Percentiles rank a stretch among this genome's conserved stretches.
phyloP scores from a whole-genome alignment of 2,113 vertebrate species.

The Pseudonaja textilis region DNA sequence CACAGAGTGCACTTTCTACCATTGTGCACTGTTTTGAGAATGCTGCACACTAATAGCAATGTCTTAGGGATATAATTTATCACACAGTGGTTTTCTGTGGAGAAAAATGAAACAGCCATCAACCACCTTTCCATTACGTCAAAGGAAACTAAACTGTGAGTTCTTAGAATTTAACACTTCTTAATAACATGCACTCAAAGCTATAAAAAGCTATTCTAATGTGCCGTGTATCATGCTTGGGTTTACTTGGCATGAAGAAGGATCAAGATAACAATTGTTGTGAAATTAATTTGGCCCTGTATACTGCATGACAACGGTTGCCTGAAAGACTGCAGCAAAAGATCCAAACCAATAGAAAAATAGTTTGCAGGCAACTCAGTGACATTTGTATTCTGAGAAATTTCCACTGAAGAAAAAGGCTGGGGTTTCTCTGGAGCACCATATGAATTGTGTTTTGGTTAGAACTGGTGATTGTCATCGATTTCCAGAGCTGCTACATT shows the following conservation, averaged over 20 bases:
- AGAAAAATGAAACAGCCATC: background rate
- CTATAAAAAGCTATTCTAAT: background rate
- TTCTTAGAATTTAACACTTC: background rate
- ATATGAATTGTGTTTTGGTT: background rate
- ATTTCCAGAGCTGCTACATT: background rate
- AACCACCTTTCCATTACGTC: conserved; percentile 18
- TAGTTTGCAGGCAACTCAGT: background rate
- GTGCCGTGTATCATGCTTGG: background rate
- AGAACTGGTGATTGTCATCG: background rate
- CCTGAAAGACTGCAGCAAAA: background rate
- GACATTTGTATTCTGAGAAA: background rate
- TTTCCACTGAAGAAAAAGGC: background rate
- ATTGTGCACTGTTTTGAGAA: background rate
- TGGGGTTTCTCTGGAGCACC: background rate
- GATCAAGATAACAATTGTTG: background rate
- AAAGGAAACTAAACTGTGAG: conserved; percentile 18
- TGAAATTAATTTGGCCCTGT: background rate
- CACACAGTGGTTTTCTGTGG: background rate
- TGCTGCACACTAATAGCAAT: background rate
- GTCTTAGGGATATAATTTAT: background rate
- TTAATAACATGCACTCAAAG: background rate
- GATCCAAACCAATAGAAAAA: background rate
- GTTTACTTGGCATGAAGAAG: background rate
- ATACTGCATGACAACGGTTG: background rate
- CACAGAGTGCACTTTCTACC: background rate